Base-by-base conservation (phyloP, 2,888 invertebrate genomes). In the Drosophila borborema region DNA sequence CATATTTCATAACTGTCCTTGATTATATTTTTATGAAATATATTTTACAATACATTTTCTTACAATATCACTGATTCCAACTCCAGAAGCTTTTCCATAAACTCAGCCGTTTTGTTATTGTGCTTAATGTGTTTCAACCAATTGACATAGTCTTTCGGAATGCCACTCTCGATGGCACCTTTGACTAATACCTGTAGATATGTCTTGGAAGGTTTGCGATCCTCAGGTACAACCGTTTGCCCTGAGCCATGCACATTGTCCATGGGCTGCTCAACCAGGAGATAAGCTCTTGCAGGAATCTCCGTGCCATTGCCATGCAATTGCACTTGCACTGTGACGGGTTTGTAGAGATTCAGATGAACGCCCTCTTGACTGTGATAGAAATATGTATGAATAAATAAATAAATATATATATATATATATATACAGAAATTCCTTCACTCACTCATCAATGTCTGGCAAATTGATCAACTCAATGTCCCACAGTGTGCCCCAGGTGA, bases 401-500 rank as follows among this genome's bases (percentile, higher is more conserved):
- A 3, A 3, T 18, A 14, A n/a, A n/a, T 3, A 18, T 18, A n/a
- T 16, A 38, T 20, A 2, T 2, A 2, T 5, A 4, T 5, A 41
- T 14, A 10, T 18, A 1, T 28, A 3, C 3, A 28, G 6, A 28
- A 12, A 36, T 0, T n/a, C 9, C 2, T n/a, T 3, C 8, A 68
- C 74, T 93, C 94, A 97, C 97, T 93, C 94, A 91, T 98, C 97
- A 61, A 98, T 94, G 74, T 94, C 94, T 8, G 93, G 92, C 90
- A 95, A 92, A 85, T 97, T 95, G 58, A 92, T 92, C 16, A 94
- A 91, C 80, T 95, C 94, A 31, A 98, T 93, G 92, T 95, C 94
- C 97, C 97, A 98, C 38, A 98, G 93, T 2, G 96, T 96, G 18
- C 98, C 97, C 96, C 96, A 97, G 1, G 88, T 81, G 1, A 65